Evolutionary conservation across 2,797 vertebrate species (phyloP), one percentile per base, ranked within the genome.

Genomic region (Oryzias dopingdopingensis): DNA sequence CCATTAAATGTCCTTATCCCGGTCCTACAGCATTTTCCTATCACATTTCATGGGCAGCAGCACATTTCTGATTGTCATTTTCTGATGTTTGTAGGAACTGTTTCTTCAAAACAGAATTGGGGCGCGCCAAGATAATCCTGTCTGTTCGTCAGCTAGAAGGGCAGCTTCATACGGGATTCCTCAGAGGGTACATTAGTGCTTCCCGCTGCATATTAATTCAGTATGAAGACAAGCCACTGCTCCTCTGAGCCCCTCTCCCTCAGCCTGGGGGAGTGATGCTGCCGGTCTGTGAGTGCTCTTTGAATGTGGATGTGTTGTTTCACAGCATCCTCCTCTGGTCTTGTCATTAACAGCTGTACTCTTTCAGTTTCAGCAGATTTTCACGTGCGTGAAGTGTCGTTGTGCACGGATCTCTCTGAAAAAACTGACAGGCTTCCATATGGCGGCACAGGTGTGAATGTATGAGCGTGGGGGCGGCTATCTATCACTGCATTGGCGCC

Each of bases 121-220:
- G 32, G 32, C 12, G 32, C 8, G 12, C 10, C 32, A 37, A 37
- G 32, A 37, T 12, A 37, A 37, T 37, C 32, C 10, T 12, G 32
- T 37, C 32, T 37, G 32, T 37, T 37, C 32, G 46, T 65, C 1
- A 69, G 68, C 75, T 60, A 72, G 44, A 64, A 70, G 80, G 72
- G 69, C 67, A 4, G 24, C 61, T 80, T 82, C 86, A 67, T 81
- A 78, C 41, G 2, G 54, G 56, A 49, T 66, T 82, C 73, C 81
- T 84, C 76, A 83, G 86, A 90, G 84, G 87, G 81, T 82, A 86
- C 82, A 87, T 90, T 89, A 85, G 81, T 70, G 84, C 80, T 89
- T 86, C 76, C 83, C 88, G 84, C 82, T 90, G 85, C 84, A 90
- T 90, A 89, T 90, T 89, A 89, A 91, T 91, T 89, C 81, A 85